phyloP scores from a whole-genome alignment of 2,888 invertebrate species.

The Thereva nobilitata region DNA sequence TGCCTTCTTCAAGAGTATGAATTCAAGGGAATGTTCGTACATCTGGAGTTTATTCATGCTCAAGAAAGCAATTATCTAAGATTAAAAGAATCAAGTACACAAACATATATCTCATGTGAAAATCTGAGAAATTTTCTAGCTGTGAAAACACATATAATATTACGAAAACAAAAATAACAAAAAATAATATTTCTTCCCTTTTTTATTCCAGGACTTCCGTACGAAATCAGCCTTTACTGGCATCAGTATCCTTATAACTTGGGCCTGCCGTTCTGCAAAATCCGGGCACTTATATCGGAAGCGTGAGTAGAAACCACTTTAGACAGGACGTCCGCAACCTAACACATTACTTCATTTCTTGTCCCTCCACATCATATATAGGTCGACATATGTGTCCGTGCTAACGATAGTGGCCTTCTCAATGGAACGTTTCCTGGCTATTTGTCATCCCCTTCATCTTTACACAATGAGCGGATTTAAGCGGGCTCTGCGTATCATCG shows the following conservation, averaged over 20 bases:
- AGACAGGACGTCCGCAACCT: neutral
- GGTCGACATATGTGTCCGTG: constrained; percentile 88
- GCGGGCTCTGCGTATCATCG: constrained; percentile 78
- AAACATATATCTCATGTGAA: too few species aligned
- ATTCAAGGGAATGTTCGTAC: too few species aligned
- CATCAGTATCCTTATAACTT: constrained; percentile 86
- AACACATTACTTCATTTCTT: constrained; percentile 10
- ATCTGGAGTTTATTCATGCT: too few species aligned
- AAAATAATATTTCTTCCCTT: too few species aligned
- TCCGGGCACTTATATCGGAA: constrained; percentile 80
- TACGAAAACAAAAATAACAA: too few species aligned
- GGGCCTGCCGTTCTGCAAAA: constrained; percentile 78
- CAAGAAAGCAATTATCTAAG: too few species aligned
- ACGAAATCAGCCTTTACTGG: constrained; percentile 83
- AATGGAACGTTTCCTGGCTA: constrained; percentile 86
- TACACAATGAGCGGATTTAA: constrained; percentile 83
- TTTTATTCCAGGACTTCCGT: constrained; percentile 73
- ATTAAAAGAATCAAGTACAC: too few species aligned
- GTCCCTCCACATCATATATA: constrained; percentile 51
- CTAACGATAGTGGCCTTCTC: constrained; percentile 92
- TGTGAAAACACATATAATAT: too few species aligned
- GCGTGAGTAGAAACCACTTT: constrained; percentile 66
- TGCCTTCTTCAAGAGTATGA: too few species aligned
- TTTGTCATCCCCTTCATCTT: constrained; percentile 83
- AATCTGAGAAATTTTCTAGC: too few species aligned